phyloP scores from a whole-genome alignment of 1,140 invertebrate genomes.

The Euwallacea similis region DNA sequence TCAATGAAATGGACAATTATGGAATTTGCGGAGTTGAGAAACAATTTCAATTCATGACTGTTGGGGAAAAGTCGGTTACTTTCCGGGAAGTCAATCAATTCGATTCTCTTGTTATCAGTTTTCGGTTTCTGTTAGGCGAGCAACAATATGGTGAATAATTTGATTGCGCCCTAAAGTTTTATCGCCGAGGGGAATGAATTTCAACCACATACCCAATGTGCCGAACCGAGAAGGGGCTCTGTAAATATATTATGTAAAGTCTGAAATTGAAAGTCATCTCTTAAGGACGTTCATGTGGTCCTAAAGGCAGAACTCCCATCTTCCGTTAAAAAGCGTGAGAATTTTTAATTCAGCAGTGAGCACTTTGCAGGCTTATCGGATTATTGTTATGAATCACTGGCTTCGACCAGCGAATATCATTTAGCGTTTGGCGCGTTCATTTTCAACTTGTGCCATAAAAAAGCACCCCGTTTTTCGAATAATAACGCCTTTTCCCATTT shows the following conservation, averaged over 20 bases:
- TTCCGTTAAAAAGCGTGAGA: slow-evolving; percentile 44
- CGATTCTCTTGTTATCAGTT: slow-evolving; percentile 43
- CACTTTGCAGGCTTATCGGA: slow-evolving; percentile 33
- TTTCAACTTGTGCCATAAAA: slow-evolving; percentile 25
- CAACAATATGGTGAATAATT: slow-evolving; percentile 51
- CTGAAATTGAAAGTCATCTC: slow-evolving; percentile 50
- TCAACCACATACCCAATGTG: slow-evolving; percentile 39
- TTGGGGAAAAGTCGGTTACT: slow-evolving; percentile 40
- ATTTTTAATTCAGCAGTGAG: slow-evolving; percentile 38
- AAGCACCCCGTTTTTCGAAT: slow-evolving; percentile 15
- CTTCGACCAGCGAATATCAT: slow-evolving; percentile 24
- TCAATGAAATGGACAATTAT: slow-evolving; percentile 37
- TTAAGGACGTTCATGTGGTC: slow-evolving; percentile 36
- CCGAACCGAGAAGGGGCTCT: slow-evolving; percentile 23
- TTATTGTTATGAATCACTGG: slow-evolving; percentile 37
- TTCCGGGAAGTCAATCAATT: slow-evolving; percentile 43
- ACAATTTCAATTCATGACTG: slow-evolving; percentile 41
- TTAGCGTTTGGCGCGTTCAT: slow-evolving; percentile 32
- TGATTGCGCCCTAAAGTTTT: slow-evolving; percentile 49
- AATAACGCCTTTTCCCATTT: slow-evolving; percentile 31
- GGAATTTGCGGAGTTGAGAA: slow-evolving; percentile 38
- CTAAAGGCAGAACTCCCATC: slow-evolving; percentile 23
- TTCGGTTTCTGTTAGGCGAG: slow-evolving; percentile 43
- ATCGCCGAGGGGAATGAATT: slow-evolving; percentile 48
- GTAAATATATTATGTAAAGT: slow-evolving; percentile 50